A percentile compares a stretch with the other conserved stretches of the same genome.
Evolutionary conservation across 2,113 vertebrate genomes (phyloP).

Genomic region (Ptychochromis oligacanthus): DNA sequence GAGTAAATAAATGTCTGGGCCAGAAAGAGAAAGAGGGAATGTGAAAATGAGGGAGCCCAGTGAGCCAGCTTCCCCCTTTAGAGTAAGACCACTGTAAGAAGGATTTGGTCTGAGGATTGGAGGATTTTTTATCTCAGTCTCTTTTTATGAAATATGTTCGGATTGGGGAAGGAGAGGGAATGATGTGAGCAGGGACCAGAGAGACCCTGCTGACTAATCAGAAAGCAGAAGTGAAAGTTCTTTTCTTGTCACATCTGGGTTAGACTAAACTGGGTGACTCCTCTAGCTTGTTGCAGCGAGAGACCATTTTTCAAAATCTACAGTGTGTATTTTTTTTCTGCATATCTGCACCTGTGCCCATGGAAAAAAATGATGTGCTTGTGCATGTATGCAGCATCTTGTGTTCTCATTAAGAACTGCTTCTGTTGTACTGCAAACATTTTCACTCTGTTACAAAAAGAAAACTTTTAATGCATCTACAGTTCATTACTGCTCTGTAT

Average conservation of each 20-base stretch:
- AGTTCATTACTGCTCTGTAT: constrained; percentile 9
- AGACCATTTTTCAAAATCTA: constrained; percentile 66
- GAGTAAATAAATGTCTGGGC: constrained; percentile 54
- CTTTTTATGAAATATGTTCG: constrained; percentile 59
- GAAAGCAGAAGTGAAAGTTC: constrained; percentile 73
- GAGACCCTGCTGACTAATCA: constrained; percentile 75
- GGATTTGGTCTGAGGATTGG: constrained; percentile 73
- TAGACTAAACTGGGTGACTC: constrained; percentile 64
- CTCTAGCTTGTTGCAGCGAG: constrained; percentile 43
- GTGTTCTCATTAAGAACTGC: constrained; percentile 32
- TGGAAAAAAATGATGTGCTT: constrained; percentile 40
- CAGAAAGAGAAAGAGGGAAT: constrained; percentile 41
- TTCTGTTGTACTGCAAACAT: background rate
- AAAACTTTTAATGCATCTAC: constrained; percentile 20
- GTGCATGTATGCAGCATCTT: constrained; percentile 32
- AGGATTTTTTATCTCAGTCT: constrained; percentile 58
- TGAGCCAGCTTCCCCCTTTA: constrained; percentile 34
- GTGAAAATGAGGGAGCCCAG: constrained; percentile 20
- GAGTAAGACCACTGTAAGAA: constrained; percentile 47
- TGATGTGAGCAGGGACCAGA: constrained; percentile 57
- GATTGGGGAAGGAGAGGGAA: constrained; percentile 48
- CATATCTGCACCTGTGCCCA: constrained; percentile 59
- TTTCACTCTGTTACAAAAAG: constrained; percentile 31
- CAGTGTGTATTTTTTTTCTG: constrained; percentile 29
- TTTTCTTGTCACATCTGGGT: constrained; percentile 75